Percentiles rank a stretch among this genome's conserved stretches.
These are phyloP conservation scores for Anoplius nigerrimus DNA, from an alignment of 2,888 invertebrate genomes.

Conservation along the genomic window DNA sequence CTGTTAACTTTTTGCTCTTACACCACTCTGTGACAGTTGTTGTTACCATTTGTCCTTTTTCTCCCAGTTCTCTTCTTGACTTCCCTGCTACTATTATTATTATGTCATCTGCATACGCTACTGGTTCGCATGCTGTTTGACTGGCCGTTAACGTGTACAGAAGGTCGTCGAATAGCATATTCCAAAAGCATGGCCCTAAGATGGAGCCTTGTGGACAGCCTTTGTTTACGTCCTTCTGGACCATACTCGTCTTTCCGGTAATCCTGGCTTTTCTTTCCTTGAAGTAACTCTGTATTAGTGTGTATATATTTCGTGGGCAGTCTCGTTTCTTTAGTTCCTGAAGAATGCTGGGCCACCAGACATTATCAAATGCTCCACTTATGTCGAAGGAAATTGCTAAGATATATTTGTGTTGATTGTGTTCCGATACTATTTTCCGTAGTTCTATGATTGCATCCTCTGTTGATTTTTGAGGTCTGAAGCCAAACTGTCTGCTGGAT, in stretches of 20 bases:
- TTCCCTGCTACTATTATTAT: conserved; percentile 21
- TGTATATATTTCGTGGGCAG: conserved; percentile 21
- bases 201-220: conserved; percentile 44
- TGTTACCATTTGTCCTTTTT: neutral
- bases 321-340: neutral
- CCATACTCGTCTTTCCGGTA: conserved; percentile 3
- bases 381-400: conserved; percentile 28
- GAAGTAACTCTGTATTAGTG: conserved; percentile 17
- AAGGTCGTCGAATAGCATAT: conserved; percentile 18
- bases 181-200: conserved; percentile 29
- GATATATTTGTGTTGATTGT: conserved; percentile 6
- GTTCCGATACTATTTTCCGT: neutral
- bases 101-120: conserved; percentile 44
- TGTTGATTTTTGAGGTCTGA: conserved; percentile 18
- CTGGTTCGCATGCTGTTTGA: conserved; percentile 13
- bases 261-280: neutral
- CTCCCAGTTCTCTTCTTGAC: conserved; percentile 9
- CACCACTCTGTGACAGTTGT: conserved; percentile 12
- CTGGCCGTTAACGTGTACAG: neutral
- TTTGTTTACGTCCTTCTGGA: conserved; percentile 8
- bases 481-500: conserved; percentile 33
- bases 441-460: conserved; percentile 35
- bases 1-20: neutral
- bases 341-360: neutral
- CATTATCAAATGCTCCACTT: neutral